A percentile compares a stretch with the other conserved stretches of the same genome.
Evolutionary conservation across 2,888 invertebrate species (phyloP).

Genomic region (Clostera curtula): DNA sequence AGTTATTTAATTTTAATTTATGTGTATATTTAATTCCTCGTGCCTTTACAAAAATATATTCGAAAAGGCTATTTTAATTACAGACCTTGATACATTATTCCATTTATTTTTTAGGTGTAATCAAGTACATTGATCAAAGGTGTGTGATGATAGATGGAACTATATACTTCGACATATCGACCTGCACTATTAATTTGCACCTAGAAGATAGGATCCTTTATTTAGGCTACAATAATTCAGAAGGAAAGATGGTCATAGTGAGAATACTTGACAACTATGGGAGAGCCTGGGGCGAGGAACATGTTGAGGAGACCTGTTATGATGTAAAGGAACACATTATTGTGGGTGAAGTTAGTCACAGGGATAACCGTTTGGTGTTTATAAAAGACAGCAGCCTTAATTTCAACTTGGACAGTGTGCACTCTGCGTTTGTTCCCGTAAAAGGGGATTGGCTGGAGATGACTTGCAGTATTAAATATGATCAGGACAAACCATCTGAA

Average conservation of each 20-base stretch:
- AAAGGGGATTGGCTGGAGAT: conserved; percentile 82
- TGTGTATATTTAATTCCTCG: no score
- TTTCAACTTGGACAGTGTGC: conserved; percentile 77
- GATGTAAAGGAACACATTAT: conserved; percentile 49
- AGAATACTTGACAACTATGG: conserved; percentile 74
- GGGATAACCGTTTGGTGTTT: conserved; percentile 44
- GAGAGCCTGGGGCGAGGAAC: conserved; percentile 63
- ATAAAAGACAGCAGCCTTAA: conserved; percentile 73
- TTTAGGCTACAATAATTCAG: conserved; percentile 62
- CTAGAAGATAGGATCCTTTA: conserved; percentile 75
- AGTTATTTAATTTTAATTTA: no score
- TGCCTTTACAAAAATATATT: no score
- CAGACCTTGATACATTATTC: background rate
- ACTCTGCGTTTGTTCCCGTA: conserved; percentile 78
- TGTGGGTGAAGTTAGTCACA: conserved; percentile 44
- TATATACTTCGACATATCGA: conserved; percentile 66
- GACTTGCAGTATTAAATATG: conserved; percentile 76
- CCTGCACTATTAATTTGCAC: conserved; percentile 43
- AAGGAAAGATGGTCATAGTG: conserved; percentile 65
- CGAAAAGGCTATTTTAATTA: background rate
- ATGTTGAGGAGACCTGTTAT: conserved; percentile 43
- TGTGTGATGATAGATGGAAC: conserved; percentile 76
- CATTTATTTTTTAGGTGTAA: conserved; percentile 57
- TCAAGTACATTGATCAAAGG: conserved; percentile 71
- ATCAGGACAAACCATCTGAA: conserved; percentile 67